Percentiles rank a stretch among this genome's conserved stretches.
phyloP scores from a whole-genome alignment of 2,113 vertebrate genomes.

The Leucopternis melanops region DNA sequence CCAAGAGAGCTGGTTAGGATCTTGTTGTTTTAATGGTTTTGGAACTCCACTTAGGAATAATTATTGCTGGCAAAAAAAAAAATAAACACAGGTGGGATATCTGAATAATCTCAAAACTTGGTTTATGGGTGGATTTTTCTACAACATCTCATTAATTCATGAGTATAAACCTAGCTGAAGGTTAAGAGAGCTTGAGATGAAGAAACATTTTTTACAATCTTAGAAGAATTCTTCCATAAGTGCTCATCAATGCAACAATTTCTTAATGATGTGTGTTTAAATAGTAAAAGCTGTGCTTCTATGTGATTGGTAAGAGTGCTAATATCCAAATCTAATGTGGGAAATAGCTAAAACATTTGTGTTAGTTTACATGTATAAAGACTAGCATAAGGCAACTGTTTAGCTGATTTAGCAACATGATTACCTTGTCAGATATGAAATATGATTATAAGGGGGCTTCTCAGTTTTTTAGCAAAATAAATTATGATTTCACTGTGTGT shows the following conservation, averaged over 20 bases:
- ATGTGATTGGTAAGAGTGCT: neutral
- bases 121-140: neutral
- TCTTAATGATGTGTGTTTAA: neutral
- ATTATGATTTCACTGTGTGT: too few relatives aligned
- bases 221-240: neutral
- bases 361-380: neutral
- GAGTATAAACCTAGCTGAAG: neutral
- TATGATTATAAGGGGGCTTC: constrained; percentile 20
- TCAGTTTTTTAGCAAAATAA: too few relatives aligned
- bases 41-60: neutral
- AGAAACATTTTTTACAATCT: neutral
- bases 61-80: neutral
- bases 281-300: neutral
- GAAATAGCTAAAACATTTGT: neutral
- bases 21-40: neutral
- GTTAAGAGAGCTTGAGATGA: neutral
- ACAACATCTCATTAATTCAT: neutral
- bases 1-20: neutral
- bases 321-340: neutral
- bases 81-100: neutral
- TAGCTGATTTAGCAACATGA: neutral
- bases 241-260: neutral
- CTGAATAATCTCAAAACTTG: neutral
- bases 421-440: constrained; percentile 41
- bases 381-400: neutral